Evolutionary conservation across 92 coral and sea anemone species (phyloP), one percentile per base, ranked within the genome.

Genomic region (Siderastrea siderea): DNA sequence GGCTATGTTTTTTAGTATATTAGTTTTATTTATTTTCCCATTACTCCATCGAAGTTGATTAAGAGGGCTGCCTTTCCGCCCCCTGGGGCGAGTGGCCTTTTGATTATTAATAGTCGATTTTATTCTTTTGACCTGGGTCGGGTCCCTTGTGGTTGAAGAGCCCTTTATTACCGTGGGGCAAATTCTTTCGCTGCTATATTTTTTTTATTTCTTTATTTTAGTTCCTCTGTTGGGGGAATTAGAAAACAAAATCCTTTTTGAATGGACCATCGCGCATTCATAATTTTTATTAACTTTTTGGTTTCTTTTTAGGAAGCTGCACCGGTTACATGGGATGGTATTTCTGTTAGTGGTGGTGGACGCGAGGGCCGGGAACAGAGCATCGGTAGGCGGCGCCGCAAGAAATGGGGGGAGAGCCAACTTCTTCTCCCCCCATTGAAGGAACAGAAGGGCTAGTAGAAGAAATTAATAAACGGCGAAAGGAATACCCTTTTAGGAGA

Each of bases 81-180:
- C 98, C 38, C 82, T 95, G 71, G 95, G 90, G 55, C 91, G 93
- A 75, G 78, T 94, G 69, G 92, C 93, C 66, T 95, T 95, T 95
- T 95, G 98, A 92, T 92, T 93, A 85, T 90, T 95, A 60, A 87
- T 89, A 60, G 93, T 95, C 61, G 90, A 92, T 80, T 92, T 95
- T 67, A 51, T 90, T n/a, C 89, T 95, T 71, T 89, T 95, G 67
- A 92, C 98, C 87, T 95, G 98, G 88, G 84, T 95, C 54, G 98
- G 98, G 84, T 83, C 93, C 63, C 89, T 89, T 47, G 95, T 94
- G 62, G 98, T 95, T 4, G 98, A 95, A 90, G 98, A 95, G 84
- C 98, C 98, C 68, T 95, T 90, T 89, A 89, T 95, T 83, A 16
- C 93, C 75, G 72, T 90, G 70, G 98, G 98, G 75, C 98, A 95